Conservation (phyloP, 2,888 invertebrate genomes). For the Gymnoscelis rufifasciata region DNA sequence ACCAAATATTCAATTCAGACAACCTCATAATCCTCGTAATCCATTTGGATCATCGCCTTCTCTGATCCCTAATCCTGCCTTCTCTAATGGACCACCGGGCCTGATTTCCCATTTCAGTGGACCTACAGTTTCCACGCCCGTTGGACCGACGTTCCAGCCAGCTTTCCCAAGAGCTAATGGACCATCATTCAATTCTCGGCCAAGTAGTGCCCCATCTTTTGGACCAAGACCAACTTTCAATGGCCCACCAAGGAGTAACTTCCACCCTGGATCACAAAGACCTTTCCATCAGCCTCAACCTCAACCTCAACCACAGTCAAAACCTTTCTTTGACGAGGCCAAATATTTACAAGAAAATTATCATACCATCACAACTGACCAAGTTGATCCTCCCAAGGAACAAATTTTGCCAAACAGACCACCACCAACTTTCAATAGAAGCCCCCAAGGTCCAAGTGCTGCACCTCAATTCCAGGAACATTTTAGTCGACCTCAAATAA, state of each 20-base stretch:
- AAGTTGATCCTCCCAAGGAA: slow-evolving; percentile 67
- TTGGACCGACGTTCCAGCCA: slow-evolving; percentile 51
- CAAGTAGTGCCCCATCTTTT: slow-evolving; percentile 50
- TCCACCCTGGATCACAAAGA: slow-evolving; percentile 75
- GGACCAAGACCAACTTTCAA: slow-evolving; percentile 57
- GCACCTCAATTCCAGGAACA: slow-evolving; percentile 61
- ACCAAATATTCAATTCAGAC: slow-evolving; percentile 61
- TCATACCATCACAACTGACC: slow-evolving; percentile 73
- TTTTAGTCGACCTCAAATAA: slow-evolving; percentile 48
- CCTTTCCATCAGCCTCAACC: slow-evolving; percentile 68
- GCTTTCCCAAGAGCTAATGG: slow-evolving; percentile 54
- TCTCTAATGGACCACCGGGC: slow-evolving; percentile 52
- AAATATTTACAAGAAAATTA: slow-evolving; percentile 77
- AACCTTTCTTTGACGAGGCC: slow-evolving; percentile 68
- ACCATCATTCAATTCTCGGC: slow-evolving; percentile 54
- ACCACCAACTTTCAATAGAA: slow-evolving; percentile 52
- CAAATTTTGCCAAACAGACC: slow-evolving; percentile 57
- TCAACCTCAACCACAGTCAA: slow-evolving; percentile 54
- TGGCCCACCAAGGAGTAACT: slow-evolving; percentile 61
- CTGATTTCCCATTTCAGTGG: slow-evolving; percentile 45
- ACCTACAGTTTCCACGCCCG: slow-evolving; percentile 57
- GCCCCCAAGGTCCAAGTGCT: slow-evolving; percentile 53
- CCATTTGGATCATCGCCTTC: slow-evolving; percentile 56
- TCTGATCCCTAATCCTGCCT: slow-evolving; percentile 46
- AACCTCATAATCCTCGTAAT: slow-evolving; percentile 48